Percentiles rank a stretch among this genome's conserved stretches.
These are phyloP conservation scores for Bovichtus diacanthus DNA, from an alignment of 2,797 vertebrate species.

Conservation along the genomic window DNA sequence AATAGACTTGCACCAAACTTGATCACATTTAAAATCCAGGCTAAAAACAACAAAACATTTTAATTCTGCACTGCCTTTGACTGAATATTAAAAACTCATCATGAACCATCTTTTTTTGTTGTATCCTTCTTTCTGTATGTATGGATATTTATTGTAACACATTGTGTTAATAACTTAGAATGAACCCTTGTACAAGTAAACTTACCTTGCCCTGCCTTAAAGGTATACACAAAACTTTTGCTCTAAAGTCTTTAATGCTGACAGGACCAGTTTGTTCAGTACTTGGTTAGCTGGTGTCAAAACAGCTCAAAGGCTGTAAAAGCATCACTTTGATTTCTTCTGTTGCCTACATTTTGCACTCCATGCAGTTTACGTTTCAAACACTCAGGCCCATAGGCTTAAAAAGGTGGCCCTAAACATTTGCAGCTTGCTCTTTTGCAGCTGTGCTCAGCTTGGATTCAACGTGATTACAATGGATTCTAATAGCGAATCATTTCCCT, in stretches of 20 bases:
- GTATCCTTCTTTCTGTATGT: not conserved
- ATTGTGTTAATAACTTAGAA: not conserved
- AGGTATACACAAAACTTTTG: not conserved
- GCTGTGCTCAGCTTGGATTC: not conserved
- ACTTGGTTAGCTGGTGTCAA: not conserved
- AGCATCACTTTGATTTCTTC: slow-evolving; percentile 18
- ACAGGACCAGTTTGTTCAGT: not conserved
- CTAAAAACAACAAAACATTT: not conserved
- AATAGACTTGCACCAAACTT: not conserved
- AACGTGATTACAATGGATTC: not conserved
- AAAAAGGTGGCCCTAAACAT: not conserved
- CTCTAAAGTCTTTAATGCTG: slow-evolving; percentile 1
- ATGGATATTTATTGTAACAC: not conserved
- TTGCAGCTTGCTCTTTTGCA: not conserved
- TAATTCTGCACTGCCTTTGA: not conserved
- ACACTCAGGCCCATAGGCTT: not conserved
- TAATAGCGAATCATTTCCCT: not conserved
- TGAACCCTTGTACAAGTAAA: not conserved
- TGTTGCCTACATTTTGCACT: slow-evolving; percentile 7
- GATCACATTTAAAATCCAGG: not conserved
- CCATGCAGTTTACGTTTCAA: not conserved
- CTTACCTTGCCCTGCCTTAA: not conserved
- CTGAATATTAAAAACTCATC: not conserved
- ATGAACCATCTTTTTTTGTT: not conserved
- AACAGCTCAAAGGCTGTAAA: slow-evolving; percentile 9